A percentile compares a stretch with the other conserved stretches of the same genome.
Conservation (phyloP, 2,888 invertebrate species). For the Cyaniris semiargus region DNA sequence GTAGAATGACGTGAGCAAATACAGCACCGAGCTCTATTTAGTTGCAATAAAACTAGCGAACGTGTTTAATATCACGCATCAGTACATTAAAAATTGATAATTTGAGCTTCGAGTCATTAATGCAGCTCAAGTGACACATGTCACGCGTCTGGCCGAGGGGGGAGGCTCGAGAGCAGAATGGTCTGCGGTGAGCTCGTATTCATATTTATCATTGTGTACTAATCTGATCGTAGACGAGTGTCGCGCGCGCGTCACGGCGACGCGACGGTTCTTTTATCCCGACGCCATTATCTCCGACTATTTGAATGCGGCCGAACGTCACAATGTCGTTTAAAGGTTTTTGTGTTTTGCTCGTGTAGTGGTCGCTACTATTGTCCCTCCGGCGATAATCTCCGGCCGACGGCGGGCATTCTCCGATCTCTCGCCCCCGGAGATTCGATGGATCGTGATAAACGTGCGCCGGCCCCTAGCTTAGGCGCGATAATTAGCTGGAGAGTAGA, state of each 20-base stretch:
- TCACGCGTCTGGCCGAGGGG: neutral
- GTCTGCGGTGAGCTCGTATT: neutral
- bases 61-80: neutral
- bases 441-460: slow-evolving; percentile 9
- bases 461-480: neutral
- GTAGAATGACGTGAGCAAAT: neutral
- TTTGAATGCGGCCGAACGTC: slow-evolving; percentile 44
- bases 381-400: slow-evolving; percentile 4
- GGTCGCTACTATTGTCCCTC: neutral
- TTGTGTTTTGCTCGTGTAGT: slow-evolving; percentile 39
- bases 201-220: slow-evolving; percentile 36
- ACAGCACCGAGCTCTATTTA: neutral
- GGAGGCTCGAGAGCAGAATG: neutral
- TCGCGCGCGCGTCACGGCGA: slow-evolving; percentile 39
- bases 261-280: slow-evolving; percentile 35
- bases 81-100: neutral
- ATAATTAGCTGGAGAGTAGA: neutral
- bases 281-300: slow-evolving; percentile 40
- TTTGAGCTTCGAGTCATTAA: neutral
- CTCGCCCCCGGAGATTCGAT: neutral
- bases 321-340: slow-evolving; percentile 45
- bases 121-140: neutral
- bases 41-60: neutral
- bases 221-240: slow-evolving; percentile 40
- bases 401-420: neutral